Conservation (phyloP, 1,140 invertebrate genomes). For the Drosophila athabasca region DNA sequence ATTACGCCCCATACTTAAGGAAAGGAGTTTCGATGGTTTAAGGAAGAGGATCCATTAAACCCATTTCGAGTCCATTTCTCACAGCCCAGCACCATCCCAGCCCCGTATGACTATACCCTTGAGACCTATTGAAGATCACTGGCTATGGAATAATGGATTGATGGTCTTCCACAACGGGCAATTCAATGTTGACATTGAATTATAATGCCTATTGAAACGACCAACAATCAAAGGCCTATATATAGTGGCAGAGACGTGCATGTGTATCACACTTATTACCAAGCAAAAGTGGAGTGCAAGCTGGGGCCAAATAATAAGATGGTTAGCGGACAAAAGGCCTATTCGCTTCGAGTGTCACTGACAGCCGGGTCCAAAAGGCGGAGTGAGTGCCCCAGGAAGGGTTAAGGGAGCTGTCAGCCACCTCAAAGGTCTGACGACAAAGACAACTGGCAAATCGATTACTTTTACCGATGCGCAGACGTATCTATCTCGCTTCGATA, state of each 20-base stretch:
- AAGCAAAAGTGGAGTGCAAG: conserved; percentile 24
- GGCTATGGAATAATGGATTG: conserved; percentile 6
- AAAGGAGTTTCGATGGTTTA: no score
- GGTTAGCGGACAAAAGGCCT: conserved; percentile 21
- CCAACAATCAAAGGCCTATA: conserved; percentile 49
- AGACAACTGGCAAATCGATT: conserved; percentile 48
- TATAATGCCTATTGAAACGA: conserved; percentile 60
- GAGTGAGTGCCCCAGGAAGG: conserved; percentile 10
- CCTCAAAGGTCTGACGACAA: conserved; percentile 26
- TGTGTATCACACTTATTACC: conserved; percentile 1
- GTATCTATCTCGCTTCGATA: conserved; percentile 6
- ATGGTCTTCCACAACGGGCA: conserved; percentile 17
- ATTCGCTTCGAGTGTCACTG: conserved; percentile 21
- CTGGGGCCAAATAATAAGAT: conserved; percentile 25
- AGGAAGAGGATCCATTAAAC: conserved; percentile 3
- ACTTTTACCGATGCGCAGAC: conserved; percentile 43
- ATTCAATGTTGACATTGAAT: conserved; percentile 75
- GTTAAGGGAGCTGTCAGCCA: conserved; percentile 37
- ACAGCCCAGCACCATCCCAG: background rate
- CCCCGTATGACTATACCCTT: background rate
- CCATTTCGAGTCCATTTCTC: background rate
- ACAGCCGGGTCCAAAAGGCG: conserved; percentile 16
- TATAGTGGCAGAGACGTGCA: conserved; percentile 4
- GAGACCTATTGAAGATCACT: conserved; percentile 13
- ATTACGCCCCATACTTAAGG: background rate